A percentile compares a stretch with the other conserved stretches of the same genome.
These are phyloP conservation scores for Platyrinchus mystaceus DNA, from an alignment of 2,797 vertebrate species.

Conservation along the genomic window DNA sequence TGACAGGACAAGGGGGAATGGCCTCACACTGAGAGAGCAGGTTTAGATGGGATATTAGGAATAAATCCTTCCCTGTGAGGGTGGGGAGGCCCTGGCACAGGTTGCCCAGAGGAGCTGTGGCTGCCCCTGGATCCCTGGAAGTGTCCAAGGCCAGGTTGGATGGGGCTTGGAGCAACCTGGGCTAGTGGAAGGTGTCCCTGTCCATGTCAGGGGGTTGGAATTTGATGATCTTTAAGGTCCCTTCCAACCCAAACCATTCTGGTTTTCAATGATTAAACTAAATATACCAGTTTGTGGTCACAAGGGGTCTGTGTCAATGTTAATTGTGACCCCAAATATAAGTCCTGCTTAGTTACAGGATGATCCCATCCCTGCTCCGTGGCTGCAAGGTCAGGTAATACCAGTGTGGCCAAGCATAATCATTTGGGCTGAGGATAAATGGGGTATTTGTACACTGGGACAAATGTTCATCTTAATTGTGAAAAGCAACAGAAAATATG, in stretches of 20 bases:
- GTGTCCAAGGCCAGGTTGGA: not conserved
- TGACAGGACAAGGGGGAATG: not conserved
- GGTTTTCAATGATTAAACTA: not conserved
- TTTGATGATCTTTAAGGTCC: not conserved
- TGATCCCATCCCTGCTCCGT: rapidly evolving
- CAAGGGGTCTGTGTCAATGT: not conserved
- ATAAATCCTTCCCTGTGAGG: not conserved
- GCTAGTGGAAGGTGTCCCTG: not conserved
- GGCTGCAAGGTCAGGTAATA: not conserved
- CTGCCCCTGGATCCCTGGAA: not conserved
- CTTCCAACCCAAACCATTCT: not conserved
- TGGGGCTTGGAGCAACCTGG: not conserved
- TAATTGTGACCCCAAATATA: not conserved
- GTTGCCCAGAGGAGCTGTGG: not conserved
- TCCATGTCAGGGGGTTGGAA: not conserved
- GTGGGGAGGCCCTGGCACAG: not conserved
- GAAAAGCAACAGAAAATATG: not conserved
- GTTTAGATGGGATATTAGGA: not conserved
- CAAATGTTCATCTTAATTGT: not conserved
- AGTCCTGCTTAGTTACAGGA: not conserved
- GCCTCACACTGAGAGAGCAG: not conserved
- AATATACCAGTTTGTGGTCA: not conserved
- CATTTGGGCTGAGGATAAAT: not conserved
- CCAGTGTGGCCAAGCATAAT: not conserved
- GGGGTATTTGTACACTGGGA: not conserved